Conservation (phyloP, 2,888 invertebrate species). For the Polylopha cassiicola region DNA sequence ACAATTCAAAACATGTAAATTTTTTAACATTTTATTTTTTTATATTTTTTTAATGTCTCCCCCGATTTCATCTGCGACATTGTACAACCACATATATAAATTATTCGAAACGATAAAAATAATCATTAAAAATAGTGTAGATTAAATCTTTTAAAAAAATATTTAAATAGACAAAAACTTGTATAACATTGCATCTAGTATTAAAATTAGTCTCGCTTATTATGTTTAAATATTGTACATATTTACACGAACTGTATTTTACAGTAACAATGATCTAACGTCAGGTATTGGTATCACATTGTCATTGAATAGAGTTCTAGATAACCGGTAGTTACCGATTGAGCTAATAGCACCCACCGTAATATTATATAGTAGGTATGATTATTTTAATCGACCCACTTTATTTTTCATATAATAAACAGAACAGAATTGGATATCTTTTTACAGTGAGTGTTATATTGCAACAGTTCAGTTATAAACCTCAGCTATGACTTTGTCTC, state of each 20-base stretch:
- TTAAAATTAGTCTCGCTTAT: conserved; percentile 68
- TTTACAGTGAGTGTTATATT: no score
- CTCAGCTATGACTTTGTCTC: no score
- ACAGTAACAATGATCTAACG: conserved; percentile 76
- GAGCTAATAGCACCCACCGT: no score
- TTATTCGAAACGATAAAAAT: conserved; percentile 75
- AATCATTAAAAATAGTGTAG: conserved; percentile 74
- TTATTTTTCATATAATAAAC: no score
- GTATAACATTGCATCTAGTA: conserved; percentile 76
- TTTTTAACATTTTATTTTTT: conserved; percentile 73
- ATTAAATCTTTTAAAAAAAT: conserved; percentile 74
- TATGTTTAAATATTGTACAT: conserved; percentile 71
- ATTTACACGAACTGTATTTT: conserved; percentile 73
- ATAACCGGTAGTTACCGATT: no score
- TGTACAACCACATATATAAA: conserved; percentile 75
- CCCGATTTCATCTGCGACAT: conserved; percentile 67
- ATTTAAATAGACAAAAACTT: conserved; percentile 72
- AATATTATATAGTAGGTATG: no score
- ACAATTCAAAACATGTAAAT: conserved; percentile 64
- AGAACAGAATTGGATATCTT: no score
- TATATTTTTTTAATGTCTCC: conserved; percentile 73
- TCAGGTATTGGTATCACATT: conserved; percentile 76
- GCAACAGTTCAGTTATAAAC: no score
- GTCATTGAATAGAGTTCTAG: no score
- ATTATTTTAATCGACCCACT: no score